Evolutionary conservation across 2,888 invertebrate species (phyloP), one percentile per base, ranked within the genome.

Genomic region (Idaea dimidiata): DNA sequence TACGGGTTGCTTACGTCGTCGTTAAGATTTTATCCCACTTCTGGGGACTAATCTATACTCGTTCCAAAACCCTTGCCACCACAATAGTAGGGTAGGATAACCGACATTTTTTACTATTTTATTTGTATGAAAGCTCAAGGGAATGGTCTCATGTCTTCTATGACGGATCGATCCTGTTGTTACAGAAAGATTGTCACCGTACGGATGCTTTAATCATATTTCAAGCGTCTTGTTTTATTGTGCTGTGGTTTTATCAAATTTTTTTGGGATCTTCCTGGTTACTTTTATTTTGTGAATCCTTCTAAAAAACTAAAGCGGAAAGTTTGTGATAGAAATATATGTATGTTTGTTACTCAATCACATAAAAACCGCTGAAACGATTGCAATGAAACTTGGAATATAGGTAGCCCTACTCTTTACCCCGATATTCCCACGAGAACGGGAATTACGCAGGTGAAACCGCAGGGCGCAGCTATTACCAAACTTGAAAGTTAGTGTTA

Each of bases 21-120:
- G 86, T 91, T 91, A 87, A 91, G 91, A 91, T 92, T 86, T 86
- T 91, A 91, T 91, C 90, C 91, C 81, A 76, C 83, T 82, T 77
- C 84, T 82, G 79, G 83, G 84, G 82, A 87, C 86, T 91, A 92
- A 91, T 92, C 91, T 91, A 82, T 84, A 81, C 79, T 82, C 79
- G 82, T 77, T 76, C 72, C 76, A 77, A 75, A 72, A 74, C 73
- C 71, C 73, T 43, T 43, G 43, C 43, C 43, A 72, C 72, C 75
- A 88, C 88, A 88, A 88, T 86, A 75, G 71, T 62, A 61, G 64
- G 87, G 87, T 88, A 86, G 87, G 83, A 88, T 89, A 88, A 89
- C 89, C 78, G 87, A 76, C 72, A 72, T 84, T 84, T 80, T 85
- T 83, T 84, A 81, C 77, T 78, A 84, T 85, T 86, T 86, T 87